Evolutionary conservation across 2,113 vertebrate genomes (phyloP), one percentile per base, ranked within the genome.

Genomic region (Catagonus wagneri): DNA sequence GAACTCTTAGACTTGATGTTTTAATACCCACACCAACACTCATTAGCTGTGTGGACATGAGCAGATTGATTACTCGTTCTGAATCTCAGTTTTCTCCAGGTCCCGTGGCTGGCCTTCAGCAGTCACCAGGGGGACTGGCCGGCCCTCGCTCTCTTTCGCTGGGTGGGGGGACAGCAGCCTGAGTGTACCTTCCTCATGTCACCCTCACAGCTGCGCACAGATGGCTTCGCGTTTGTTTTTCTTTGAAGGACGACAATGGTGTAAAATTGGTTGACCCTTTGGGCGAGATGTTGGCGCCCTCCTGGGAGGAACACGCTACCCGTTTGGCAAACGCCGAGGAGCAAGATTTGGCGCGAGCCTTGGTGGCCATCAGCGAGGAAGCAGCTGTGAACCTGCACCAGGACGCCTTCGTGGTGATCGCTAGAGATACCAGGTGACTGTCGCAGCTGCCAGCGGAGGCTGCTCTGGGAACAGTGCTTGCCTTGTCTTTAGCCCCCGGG

Each of bases 211-310:
- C 32, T 79, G 16, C 69, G 65, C 23, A 7, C 32, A 32, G 36
- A 83, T 54, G 34, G 32, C 74, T 96, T 65, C 69, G 65, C 60
- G 50, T 52, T 72, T 61, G 13, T 86, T 94, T 94, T 95, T 88
- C 66, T 97, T 85, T 85, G 71, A 97, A 99, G 99, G 99, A 99
- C 97, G 99, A 99, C 95, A 99, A 99, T 60, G 99, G 99, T 1
- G 98, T 99, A 75, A 99, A 99, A 96, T 97, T 99, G 76, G 96
- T 99, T 15, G 99, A 99, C 97, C 99, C 99, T 36, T 98, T 99
- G 98, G 99, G 99, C 29, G 99, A 99, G 97, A 99, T 99, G 99
- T 97, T 99, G 98, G 98, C 99, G 7, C 97, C 98, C 1, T 95
- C 98, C 7, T 99, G 99, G 99, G 99, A 99, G 97, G 98, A 97